Evolutionary conservation across 2,888 invertebrate genomes (phyloP), one percentile per base, ranked within the genome.

Genomic region (Bellardia bayeri): DNA sequence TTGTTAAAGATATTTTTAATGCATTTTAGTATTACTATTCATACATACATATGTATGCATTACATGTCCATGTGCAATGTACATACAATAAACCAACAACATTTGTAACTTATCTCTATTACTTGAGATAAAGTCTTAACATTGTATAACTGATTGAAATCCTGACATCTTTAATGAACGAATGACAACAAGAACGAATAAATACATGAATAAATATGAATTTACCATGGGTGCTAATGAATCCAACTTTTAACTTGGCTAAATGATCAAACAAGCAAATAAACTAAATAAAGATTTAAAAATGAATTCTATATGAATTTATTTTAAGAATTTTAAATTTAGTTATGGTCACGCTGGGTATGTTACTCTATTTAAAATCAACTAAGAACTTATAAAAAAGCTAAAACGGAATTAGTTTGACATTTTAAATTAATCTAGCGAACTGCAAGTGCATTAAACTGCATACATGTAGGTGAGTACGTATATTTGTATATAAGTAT

Each of bases 381-480:
- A 72, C 9, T 37, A 30, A n/a, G 61, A 61, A 8, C 11, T 14
- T 13, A 71, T 30, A 37, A 69, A 69, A 49, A 58, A 58, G 3
- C 58, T 63, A 58, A 82, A 87, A 79, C 79, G 75, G 82, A 87
- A 82, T 87, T 79, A 82, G 69, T 87, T 85, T 85, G 85, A 85
- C 87, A 87, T 87, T 87, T 85, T 69, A 78, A 87, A 87, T 87
- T 85, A 85, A 82, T 87, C 75, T 79, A 58, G 68, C 30, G n/a
- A 71, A 87, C 61, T 69, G 74, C 78, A 82, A 87, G 68, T 82
- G 75, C 75, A 61, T 54, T 45, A 49, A n/a, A 33, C 54, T 63
- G 63, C 51, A 45, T 45, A 13, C 45, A 45, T 45, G 9, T 45
- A 45, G 3, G 45, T 3, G 45, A 45, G 45, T 45, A 13, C 13